phyloP scores from a whole-genome alignment of 2,888 invertebrate genomes.

The Ectemnius lituratus region DNA sequence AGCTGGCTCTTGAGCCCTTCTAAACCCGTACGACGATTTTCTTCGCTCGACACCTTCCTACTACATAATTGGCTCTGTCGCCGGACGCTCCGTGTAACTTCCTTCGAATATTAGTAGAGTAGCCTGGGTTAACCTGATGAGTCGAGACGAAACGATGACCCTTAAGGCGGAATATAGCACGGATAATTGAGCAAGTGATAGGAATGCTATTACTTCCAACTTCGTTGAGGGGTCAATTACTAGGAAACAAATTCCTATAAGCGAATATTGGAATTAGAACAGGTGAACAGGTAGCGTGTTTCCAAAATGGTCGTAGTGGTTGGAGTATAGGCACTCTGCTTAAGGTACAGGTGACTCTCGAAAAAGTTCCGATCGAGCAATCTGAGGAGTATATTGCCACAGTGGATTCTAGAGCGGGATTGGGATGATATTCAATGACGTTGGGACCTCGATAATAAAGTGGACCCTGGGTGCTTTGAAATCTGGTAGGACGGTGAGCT shows the following conservation, averaged over 20 bases:
- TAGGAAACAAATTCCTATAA: constrained; percentile 50
- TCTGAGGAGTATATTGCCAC: too few species aligned
- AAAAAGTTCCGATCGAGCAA: too few species aligned
- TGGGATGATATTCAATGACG: background rate
- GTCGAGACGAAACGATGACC: background rate
- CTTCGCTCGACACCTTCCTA: background rate
- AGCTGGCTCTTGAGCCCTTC: background rate
- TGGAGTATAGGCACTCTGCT: too few species aligned
- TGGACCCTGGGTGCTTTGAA: background rate
- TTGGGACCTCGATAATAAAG: background rate
- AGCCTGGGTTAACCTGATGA: background rate
- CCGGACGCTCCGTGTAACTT: background rate
- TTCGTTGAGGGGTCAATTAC: constrained; percentile 54
- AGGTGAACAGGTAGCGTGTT: background rate
- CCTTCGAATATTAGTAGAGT: background rate
- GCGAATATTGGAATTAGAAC: constrained; percentile 43
- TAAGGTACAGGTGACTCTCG: too few species aligned
- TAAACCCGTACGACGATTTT: background rate
- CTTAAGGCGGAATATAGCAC: constrained; percentile 44
- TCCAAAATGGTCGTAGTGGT: too few species aligned
- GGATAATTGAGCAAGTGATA: constrained; percentile 62
- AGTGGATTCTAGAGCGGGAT: background rate
- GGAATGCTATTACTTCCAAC: constrained; percentile 55
- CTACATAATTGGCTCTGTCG: constrained; percentile 23
- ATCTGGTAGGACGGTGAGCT: background rate